Conservation (phyloP, 2,113 vertebrate species). For the Marcusenius ussheri region DNA sequence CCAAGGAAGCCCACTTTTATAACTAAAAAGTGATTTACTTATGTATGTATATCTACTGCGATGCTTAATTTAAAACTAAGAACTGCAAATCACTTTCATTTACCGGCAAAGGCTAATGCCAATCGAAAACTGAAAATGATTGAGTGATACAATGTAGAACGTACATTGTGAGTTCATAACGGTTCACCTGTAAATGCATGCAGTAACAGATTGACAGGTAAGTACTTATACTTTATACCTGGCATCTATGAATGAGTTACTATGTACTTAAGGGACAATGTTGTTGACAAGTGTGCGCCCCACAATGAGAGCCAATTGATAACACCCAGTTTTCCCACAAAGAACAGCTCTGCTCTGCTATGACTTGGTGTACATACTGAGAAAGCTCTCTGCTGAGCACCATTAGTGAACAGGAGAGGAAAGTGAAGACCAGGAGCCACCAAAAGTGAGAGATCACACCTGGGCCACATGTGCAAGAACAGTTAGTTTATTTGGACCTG, state of each 20-base stretch:
- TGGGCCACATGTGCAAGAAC: conserved; percentile 3
- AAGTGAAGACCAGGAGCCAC: background rate
- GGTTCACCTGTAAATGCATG: background rate
- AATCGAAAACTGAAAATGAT: background rate
- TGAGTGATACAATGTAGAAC: background rate
- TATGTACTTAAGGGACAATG: background rate
- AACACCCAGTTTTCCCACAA: background rate
- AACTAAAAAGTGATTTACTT: background rate
- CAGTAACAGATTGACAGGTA: background rate
- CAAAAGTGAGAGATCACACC: background rate
- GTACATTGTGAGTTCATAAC: background rate
- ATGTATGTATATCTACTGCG: background rate
- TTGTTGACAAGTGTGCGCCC: background rate
- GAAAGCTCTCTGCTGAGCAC: background rate
- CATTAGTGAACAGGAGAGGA: background rate
- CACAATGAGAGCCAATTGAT: background rate
- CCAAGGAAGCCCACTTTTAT: background rate
- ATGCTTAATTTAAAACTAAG: background rate
- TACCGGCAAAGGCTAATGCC: background rate
- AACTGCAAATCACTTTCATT: background rate
- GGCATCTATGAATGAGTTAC: background rate
- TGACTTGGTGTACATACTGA: background rate
- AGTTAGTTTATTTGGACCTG: conserved; percentile 45
- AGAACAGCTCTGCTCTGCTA: background rate
- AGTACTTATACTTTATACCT: background rate